Base-by-base conservation (phyloP, 37 sponge, comb jelly and placozoan genomes). In the Theonella swinhoei region DNA sequence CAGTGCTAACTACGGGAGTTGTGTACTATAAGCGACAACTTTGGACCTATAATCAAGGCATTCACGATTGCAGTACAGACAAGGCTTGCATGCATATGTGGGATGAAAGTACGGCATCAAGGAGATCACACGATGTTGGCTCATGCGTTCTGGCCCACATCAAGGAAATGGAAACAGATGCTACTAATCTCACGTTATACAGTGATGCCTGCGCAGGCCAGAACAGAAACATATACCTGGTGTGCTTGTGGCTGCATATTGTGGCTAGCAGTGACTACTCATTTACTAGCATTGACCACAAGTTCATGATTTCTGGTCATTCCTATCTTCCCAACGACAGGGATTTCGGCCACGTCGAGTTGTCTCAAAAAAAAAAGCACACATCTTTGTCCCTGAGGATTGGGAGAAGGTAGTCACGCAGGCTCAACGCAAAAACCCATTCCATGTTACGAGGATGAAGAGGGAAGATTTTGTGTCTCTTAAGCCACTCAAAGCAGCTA, bases 11-110 rank as follows among this genome's bases (percentile, higher is more conserved):
- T 1, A 84, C 85, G 39, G 65, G 26, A 39, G 35, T 83, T 14
- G 77, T 84, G 9, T 75, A 42, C 70, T 84, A 84, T 60, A 76
- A 76, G 32, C 58, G 85, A 37, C 77, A 84, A 31, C 38, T 84
- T 28, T 84, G 85, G 85, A 68, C 70, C 20, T 84, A 84, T 25
- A 84, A 84, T 66, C 47, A 75, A 7, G 85, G 85, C 11, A 84
- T 84, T 7, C 70, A 84, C 39, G 32, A 75, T 38, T 65, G 77
- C 37, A 22, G 37, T 11, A 76, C 68, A 23, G 76, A 42, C 1
- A 60, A 66, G 33, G 77, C 76, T 0, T 67, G 2, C 47, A 76
- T 76, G 77, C 61, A 42, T 31, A 72, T 84, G 68, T 84, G 85
- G 85, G 35, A 36, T 30, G 76, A 84, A 47, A 39, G 60, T 29